Evolutionary conservation across 2,888 invertebrate genomes (phyloP), one percentile per base, ranked within the genome.

Genomic region (Crepidodera aurea): DNA sequence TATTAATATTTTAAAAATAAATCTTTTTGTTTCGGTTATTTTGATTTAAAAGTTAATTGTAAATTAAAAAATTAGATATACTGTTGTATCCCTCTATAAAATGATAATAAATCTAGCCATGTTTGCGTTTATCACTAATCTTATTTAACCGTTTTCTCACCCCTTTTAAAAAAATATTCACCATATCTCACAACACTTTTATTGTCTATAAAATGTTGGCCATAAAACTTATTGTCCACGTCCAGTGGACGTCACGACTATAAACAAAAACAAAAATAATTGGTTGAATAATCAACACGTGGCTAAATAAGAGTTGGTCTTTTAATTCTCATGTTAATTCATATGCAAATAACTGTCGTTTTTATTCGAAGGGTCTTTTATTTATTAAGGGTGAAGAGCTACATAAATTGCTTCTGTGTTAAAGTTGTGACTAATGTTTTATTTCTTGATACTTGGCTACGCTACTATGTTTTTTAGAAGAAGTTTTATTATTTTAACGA

Each of bases 281-380:
- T 68, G 61, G 56, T 39, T 60, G 62, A 60, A 64, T 61, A 56
- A 39, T 59, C 68, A 68, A 68, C 68, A 66, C 68, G 68, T 66
- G 68, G 59, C 65, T 40, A 51, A 46, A 64, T 61, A 68, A 64
- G 55, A 58, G 60, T 58, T 58, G 34, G 51, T 19, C 60, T 13
- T 44, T 22, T 44, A 44, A 19, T 34, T 32, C 32, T 10, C 8
- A n/a, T 15, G 51, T 69, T 69, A 63, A 71, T 71, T 71, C 68
- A 66, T 63, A 70, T 71, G 71, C 69, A 71, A 71, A 71, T 71
- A 66, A 60, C 57, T 62, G 62, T 63, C 62, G 60, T 56, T 62
- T 67, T 66, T 37, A 29, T 13, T 19, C 34, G 56, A 59, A 64
- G 66, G 54, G 59, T 54, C 44, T 44, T 46, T 44, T 54, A 55